Base-by-base conservation (phyloP, 1,140 invertebrate genomes). In the Bombus confusus region DNA sequence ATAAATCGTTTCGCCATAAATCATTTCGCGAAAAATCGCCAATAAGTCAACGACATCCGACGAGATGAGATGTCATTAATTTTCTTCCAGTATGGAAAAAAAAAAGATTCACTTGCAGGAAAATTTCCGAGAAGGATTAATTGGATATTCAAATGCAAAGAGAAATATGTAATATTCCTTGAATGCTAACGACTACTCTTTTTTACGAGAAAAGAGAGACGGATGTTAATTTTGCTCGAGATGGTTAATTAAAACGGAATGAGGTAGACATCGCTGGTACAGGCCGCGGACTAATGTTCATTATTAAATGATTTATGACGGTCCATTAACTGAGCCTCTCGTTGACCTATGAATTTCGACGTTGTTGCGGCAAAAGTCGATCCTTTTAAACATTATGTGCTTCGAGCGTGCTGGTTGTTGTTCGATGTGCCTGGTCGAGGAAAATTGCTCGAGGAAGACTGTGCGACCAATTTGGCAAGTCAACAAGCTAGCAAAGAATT, bases 311-410 rank as follows among this genome's bases (percentile, higher is more conserved):
- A 62, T 77, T 72, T 72, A 52, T 22, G 64, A n/a, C 3, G 34
- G 66, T 52, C 83, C 83, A 85, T 85, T 85, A 85, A 80, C 68
- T 4, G 74, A 25, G 31, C 28, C n/a, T 57, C 74, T 41, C 62
- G 64, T 28, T 52, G 22, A 52, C 31, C 41, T n/a, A 79, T 52
- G 15, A 71, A 85, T 52, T 71, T 80, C 52, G 52, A 59, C 52
- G 52, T 52, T 72, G 77, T 62, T 80, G 77, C 47, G 68, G 66
- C 59, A 31, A 79, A 39, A 47, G 52, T n/a, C 47, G 39, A 47
- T 18, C 47, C 52, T 47, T 47, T 80, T 39, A 62, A 80, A 72
- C 52, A 52, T 62, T 59, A 3, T 31, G 4, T 34, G 31, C 4
- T 34, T 81, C 1, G 12, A 69, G 22, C 68, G 34, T 52, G 18